Conservation (phyloP, 2,888 invertebrate species). For the Tetramorium bicarinatum region DNA sequence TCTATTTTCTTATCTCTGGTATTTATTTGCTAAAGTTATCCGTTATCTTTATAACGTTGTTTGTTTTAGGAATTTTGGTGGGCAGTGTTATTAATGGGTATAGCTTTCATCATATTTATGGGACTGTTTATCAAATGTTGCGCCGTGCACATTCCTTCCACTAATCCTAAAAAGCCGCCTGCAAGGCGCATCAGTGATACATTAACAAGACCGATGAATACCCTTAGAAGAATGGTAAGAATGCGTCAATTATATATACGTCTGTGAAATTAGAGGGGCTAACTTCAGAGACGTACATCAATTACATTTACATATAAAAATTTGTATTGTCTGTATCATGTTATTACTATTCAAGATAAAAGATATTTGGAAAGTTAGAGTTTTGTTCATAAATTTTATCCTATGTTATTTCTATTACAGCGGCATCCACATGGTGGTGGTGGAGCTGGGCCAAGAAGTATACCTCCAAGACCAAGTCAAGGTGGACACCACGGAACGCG, state of each 20-base stretch:
- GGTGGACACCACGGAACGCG: conserved; percentile 84
- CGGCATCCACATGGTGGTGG: conserved; percentile 87
- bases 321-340: background rate
- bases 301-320: background rate
- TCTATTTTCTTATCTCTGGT: background rate
- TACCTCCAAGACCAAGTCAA: conserved; percentile 81
- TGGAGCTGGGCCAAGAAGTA: conserved; percentile 82
- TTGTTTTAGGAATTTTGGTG: conserved; percentile 94
- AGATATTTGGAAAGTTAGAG: background rate
- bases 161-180: conserved; percentile 98
- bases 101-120: conserved; percentile 97
- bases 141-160: conserved; percentile 99
- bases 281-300: too few species aligned
- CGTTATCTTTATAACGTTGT: conserved; percentile 29
- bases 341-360: background rate
- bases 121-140: conserved; percentile 99
- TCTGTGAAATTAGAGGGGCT: too few species aligned
- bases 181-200: conserved; percentile 97
- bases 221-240: conserved; percentile 94
- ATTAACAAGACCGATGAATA: conserved; percentile 95
- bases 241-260: background rate
- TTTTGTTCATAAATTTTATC: background rate
- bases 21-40: background rate
- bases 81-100: conserved; percentile 96
- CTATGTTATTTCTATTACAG: conserved; percentile 72